Base-by-base conservation (phyloP, 2,797 vertebrate species). In the Aulostomus chinensis region DNA sequence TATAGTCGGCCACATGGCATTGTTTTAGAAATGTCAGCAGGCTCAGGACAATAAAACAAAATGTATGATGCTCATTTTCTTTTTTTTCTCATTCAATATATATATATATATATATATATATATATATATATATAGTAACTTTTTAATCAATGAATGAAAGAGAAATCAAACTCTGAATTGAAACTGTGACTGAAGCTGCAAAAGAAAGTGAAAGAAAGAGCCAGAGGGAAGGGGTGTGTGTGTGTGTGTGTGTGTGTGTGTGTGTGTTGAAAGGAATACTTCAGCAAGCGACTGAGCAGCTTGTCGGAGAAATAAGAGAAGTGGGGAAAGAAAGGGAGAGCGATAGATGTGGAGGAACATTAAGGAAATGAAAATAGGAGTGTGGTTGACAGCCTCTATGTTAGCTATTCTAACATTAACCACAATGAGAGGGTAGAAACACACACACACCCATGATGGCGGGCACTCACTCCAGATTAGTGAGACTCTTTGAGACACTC, bases 291-390 rank as follows among this genome's bases (percentile, higher is more conserved):
- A 67, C 16, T 4, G 17, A 58, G 39, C 28, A 31, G 34, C 16
- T 11, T 7, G 14, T 33, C 12, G 11, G 36, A 58, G 61, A 69
- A 77, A 70, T 45, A 59, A 56, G 67, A 75, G 54, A 65, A 61
- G 24, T 17, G 39, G 18, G 21, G 43, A 62, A 61, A 47, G 54
- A 52, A 36, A 60, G 50, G 32, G 25, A 29, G 50, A 53, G 53
- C 58, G 41, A 51, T 14, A 31, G 42, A 59, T 41, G 43, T 48
- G 32, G 39, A 69, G 20, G 47, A 58, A 53, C 42, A 69, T 67
- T 73, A 56, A 30, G 68, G 73, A 75, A 82, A 71, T 63, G 60
- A 59, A 76, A 77, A 61, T 43, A 61, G 18, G 25, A 66, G 48
- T 43, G 51, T 58, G 60, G 58, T 21, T 68, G 65, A 75, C 71